Base-by-base conservation (phyloP, 2,797 vertebrate species). In the Xyrichtys novacula region DNA sequence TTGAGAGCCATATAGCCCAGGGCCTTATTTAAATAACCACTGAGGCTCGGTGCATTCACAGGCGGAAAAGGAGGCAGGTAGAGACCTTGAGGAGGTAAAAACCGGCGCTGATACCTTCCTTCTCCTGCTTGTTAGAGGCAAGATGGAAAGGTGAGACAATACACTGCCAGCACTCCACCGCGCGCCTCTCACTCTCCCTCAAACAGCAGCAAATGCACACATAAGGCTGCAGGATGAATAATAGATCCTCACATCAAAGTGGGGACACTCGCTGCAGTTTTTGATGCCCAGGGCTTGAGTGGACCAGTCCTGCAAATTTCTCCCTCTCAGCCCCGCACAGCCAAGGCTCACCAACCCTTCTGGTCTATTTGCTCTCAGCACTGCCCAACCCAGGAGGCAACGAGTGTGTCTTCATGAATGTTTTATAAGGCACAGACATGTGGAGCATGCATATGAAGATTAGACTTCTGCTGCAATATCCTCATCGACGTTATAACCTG, bases 231-330 rank as follows among this genome's bases (percentile, higher is more conserved):
- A 59, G 52, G 43, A 77, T 77, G 76, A 87, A 87, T 89, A 85
- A 89, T 87, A 77, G 70, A 86, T 84, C 34, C 52, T 10, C 34
- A 81, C 83, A 86, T 90, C 85, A 90, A 87, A 89, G 81, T 48
- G 38, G 46, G 53, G 60, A 49, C 58, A 61, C 43, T 54, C 31
- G 7, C 57, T 76, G 59, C 1, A 32, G 65, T 40, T 53, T 46
- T 46, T 73, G 56, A 49, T 52, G 77, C 83, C 77, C 54, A 52
- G 17, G 65, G 85, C 80, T 76, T 23, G 31, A 74, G 48, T 15
- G 54, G 57, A 36, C 65, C 78, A 54, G 65, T 44, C 74, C 56
- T 65, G 58, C 54, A 76, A 63, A 57, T 61, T 40, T 74, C 60
- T 59, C 55, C 60, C 62, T 66, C 57, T 72, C 65, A 65, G 63